These are phyloP conservation scores for Bubo blakistoni DNA, from an alignment of 2,113 vertebrate genomes.

Conservation along the genomic window DNA sequence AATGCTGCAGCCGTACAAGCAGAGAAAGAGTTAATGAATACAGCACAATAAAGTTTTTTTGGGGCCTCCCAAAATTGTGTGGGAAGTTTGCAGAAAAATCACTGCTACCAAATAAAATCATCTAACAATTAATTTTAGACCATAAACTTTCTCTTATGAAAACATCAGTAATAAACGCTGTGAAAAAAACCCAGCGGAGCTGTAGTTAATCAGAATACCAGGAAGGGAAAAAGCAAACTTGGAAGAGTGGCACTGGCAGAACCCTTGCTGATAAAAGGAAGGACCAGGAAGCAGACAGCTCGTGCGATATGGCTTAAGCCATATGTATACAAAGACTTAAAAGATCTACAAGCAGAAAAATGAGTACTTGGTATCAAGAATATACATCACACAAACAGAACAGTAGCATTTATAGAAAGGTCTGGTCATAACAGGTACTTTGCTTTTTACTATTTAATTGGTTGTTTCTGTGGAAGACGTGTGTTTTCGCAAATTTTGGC, in stretches of 20 bases:
- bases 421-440: background rate
- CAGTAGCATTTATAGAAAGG: background rate
- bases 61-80: background rate
- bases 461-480: background rate
- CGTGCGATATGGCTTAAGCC: background rate
- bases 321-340: background rate
- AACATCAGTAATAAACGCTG: background rate
- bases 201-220: conserved; percentile 13
- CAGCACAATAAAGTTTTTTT: background rate
- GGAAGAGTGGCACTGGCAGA: conserved; percentile 18
- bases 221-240: conserved; percentile 1
- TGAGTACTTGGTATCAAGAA: background rate
- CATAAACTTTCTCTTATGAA: conserved; percentile 12
- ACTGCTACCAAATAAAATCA: conserved; percentile 17
- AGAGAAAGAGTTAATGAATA: background rate
- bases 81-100: conserved; percentile 16
- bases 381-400: background rate
- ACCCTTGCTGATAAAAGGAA: conserved; percentile 1
- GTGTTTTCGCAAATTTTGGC: background rate
- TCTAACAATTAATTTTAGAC: conserved; percentile 1
- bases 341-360: background rate
- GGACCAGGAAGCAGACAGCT: conserved; percentile 27
- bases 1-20: background rate
- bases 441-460: background rate
- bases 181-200: background rate